Conservation (phyloP, 1,140 invertebrate species). For the Pseudachorutes palmiensis region DNA sequence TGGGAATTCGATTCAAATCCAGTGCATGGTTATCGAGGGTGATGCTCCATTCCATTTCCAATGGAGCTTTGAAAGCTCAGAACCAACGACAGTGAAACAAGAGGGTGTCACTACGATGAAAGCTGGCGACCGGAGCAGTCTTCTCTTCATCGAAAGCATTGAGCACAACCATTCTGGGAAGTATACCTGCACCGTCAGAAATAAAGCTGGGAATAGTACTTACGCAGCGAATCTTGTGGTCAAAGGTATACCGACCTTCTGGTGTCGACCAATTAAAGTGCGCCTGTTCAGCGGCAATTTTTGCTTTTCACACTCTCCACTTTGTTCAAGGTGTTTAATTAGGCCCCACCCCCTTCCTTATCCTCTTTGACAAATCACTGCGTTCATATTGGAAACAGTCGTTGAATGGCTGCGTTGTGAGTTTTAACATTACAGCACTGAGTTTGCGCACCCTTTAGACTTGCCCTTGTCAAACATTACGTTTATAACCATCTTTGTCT, state of each 20-base stretch:
- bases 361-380: too few species aligned
- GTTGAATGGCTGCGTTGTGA: too few species aligned
- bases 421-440: too few species aligned
- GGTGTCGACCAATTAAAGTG: background rate
- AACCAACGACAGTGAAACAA: conserved; percentile 52
- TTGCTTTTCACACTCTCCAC: too few species aligned
- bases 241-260: background rate
- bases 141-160: conserved; percentile 66
- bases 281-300: too few species aligned
- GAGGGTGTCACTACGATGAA: conserved; percentile 41
- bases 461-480: too few species aligned
- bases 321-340: too few species aligned
- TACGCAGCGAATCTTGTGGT: conserved; percentile 43
- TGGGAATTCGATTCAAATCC: conserved; percentile 33
- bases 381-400: too few species aligned
- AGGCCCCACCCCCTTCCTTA: too few species aligned
- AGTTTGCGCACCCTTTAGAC: too few species aligned
- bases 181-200: conserved; percentile 62
- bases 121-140: conserved; percentile 50
- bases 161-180: conserved; percentile 63
- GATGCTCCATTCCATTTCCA: conserved; percentile 43
- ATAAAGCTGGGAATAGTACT: conserved; percentile 56
- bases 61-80: conserved; percentile 46
- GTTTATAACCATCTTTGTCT: background rate
- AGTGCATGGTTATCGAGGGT: conserved; percentile 42